Percentiles rank a stretch among this genome's conserved stretches.
phyloP scores from a whole-genome alignment of 1,140 invertebrate genomes.

The Dendrolimus kikuchii region DNA sequence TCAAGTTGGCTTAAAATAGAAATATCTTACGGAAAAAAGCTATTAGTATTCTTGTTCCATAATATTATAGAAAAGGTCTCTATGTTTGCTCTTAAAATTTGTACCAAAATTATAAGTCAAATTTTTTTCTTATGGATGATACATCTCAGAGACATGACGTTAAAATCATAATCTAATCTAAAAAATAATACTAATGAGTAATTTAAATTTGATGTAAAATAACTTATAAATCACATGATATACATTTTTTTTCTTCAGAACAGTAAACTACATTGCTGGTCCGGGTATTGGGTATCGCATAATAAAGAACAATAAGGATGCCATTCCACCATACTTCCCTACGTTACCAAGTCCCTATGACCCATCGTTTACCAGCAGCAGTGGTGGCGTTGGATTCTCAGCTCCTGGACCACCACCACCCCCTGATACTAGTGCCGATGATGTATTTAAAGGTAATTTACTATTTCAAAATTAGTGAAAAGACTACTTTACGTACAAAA shows the following conservation, averaged over 20 bases:
- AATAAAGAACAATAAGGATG: conserved; percentile 75
- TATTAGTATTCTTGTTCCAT: no score
- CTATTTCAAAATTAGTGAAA: not conserved
- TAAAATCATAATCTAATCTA: no score
- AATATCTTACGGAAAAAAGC: no score
- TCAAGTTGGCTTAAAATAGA: no score
- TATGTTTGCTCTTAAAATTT: no score
- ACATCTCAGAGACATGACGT: no score
- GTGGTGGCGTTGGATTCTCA: conserved; percentile 23
- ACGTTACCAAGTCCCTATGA: conserved; percentile 62
- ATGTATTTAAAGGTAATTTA: conserved; percentile 55
- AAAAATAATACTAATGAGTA: no score
- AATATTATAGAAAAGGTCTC: no score
- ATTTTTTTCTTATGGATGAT: no score
- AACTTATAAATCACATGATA: not conserved
- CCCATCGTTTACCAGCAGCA: conserved; percentile 63
- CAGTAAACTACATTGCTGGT: conserved; percentile 82
- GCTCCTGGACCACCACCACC: conserved; percentile 22
- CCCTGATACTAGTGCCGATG: conserved; percentile 54
- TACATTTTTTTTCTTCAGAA: conserved; percentile 39
- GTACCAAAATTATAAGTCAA: no score
- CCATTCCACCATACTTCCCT: conserved; percentile 66
- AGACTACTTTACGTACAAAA: no score
- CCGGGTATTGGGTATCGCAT: conserved; percentile 83
- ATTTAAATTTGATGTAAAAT: no score